Base-by-base conservation (phyloP, 2,797 vertebrate species). In the Craterocephalus amniculus region DNA sequence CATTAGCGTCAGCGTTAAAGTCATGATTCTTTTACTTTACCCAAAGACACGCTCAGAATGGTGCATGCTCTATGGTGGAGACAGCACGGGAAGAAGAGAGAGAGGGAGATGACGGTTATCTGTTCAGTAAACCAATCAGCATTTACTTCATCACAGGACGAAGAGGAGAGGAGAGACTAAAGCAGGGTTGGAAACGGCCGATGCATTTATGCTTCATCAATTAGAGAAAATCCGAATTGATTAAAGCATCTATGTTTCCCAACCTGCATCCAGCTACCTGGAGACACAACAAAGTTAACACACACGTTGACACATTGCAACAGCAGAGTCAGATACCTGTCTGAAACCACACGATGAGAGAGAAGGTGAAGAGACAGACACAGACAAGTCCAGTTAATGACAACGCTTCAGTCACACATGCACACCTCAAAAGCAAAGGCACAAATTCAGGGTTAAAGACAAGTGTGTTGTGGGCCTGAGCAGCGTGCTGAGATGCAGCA, bases 41-140 rank as follows among this genome's bases (percentile, higher is more conserved):
- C 93, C 92, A 93, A 87, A 12, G 62, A 96, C 94, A 96, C 84
- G 95, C 93, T 99, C 97, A 98, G 96, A 96, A 97, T 95, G 96
- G 95, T 82, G 95, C 96, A 97, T 97, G 96, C 96, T 99, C 97
- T 99, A 97, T 79, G 88, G 93, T 94, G 96, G 95, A 95, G 95
- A 95, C 93, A 87, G 94, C 91, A 94, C 88, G 94, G 90, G 91
- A 80, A 89, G 90, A 70, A 91, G 75, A 92, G 80, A 45, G 85
- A 86, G 76, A 83, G 88, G 78, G 86, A 93, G 88, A 88, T 78
- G 89, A 88, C 79, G 0, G 62, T 94, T 94, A 94, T 85, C 90
- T 54, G 80, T 87, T 88, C 87, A 83, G 64, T 83, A 64, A 20
- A 84, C 67, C 84, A 84, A 73, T 80, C 73, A 72, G 74, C 66